Evolutionary conservation across 2,113 vertebrate species (phyloP), one percentile per base, ranked within the genome.

Genomic region (Scortum barcoo): DNA sequence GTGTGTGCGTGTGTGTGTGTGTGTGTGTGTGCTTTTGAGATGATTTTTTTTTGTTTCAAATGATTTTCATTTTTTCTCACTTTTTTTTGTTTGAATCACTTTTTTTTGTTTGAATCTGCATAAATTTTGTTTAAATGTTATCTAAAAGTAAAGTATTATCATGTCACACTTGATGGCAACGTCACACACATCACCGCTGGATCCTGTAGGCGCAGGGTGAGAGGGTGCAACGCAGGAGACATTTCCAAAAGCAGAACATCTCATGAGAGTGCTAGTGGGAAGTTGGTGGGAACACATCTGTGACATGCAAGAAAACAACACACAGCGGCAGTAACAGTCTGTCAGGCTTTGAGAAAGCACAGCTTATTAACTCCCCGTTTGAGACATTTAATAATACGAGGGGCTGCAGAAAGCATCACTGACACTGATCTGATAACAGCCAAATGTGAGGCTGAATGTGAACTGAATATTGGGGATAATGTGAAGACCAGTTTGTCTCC

Each of bases 351-450:
- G 67, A 80, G 36, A 20, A 57, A 48, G 33, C 40, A 3, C 51
- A 66, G 51, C 28, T 78, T 60, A 66, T 76, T 65, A 60, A 54
- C 28, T 48, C 36, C 5, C 36, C 0, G 1, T 62, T 63, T 33
- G 46, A 69, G 81, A 62, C 3, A 19, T 70, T 70, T 51, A 69
- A 69, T 57, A 46, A 63, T 4, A 58, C 2, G 28, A 48, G 17
- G 30, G 33, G 48, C 19, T 53, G 53, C 42, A 44, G 28, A 74
- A 66, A 53, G 75, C 3, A n/a, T 42, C 72, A 58, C 63, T 14
- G 38, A 61, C 68, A 58, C 46, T 62, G 10, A 77, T 58, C 24
- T 70, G 70, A 74, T 28, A 73, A 40, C 26, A 73, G 36, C 3
- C 6, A 6, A n/a, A 9, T n/a, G 46, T 46, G 61, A 68, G 17